Evolutionary conservation across 2,113 vertebrate species (phyloP), one percentile per base, ranked within the genome.

Genomic region (Nannobrachium achirus): DNA sequence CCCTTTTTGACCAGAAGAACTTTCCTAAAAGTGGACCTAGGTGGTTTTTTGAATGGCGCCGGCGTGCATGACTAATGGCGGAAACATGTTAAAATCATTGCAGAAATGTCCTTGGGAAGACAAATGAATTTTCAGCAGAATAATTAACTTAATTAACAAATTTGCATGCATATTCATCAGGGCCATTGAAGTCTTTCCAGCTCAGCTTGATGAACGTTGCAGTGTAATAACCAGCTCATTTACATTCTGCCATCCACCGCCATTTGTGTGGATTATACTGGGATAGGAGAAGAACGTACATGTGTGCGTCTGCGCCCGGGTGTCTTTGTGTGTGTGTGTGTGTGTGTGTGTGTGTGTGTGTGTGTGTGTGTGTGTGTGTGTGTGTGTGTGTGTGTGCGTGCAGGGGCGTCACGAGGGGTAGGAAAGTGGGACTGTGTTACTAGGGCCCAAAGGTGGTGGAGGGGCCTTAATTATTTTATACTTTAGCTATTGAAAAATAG

Each of bases 141-240:
- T 99, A 98, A 99, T 98, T 98, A 99, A 99, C 96, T 98, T 99
- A 98, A 99, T 99, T 99, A 99, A 99, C 97, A 98, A 99, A 99
- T 98, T 98, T 95, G 93, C 96, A 98, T 99, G 96, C 97, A 99
- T 98, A 99, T 98, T 99, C 97, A 99, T 99, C 96, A 99, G 96
- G 96, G 95, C 96, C 97, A 98, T 97, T 97, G 95, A 97, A 98
- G 96, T 98, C 97, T 99, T 97, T 98, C 96, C 97, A 99, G 97
- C 95, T 95, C 95, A 94, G 96, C 95, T 97, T 98, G 97, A 99
- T 98, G 97, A 98, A 96, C 95, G 95, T 95, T 96, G 94, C 88
- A 83, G 95, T 96, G 96, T 98, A 98, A 99, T 98, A 99, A 97
- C 97, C 95, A 95, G 96, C 96, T 99, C 96, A 99, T 99, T 99